Base-by-base conservation (phyloP, 2,797 vertebrate genomes). In the Bucorvus abyssinicus region DNA sequence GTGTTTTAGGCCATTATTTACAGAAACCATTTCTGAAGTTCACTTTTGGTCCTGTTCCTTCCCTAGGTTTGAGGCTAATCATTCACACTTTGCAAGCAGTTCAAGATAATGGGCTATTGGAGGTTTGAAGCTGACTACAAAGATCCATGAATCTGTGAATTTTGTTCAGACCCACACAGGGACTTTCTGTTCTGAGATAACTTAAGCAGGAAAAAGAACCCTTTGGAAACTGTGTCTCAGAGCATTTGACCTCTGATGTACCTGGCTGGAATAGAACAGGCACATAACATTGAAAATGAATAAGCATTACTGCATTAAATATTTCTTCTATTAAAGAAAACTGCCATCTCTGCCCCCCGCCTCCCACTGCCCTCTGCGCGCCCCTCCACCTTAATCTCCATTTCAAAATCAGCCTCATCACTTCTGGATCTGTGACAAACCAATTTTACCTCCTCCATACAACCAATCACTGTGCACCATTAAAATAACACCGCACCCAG, bases 351-450 rank as follows among this genome's bases (percentile, higher is more conserved):
- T 45, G 55, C 61, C 60, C 69, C 81, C n/a, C 45, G 20, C 22
- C 22, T n/a, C n/a, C n/a, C n/a, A n/a, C n/a, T n/a, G n/a, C n/a
- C n/a, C n/a, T n/a, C n/a, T n/a, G n/a, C n/a, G n/a, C n/a, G n/a
- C n/a, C n/a, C n/a, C n/a, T n/a, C n/a, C n/a, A n/a, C n/a, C n/a
- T n/a, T n/a, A 84, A 89, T 93, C 87, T 91, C 84, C 69, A 77
- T 92, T 84, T 95, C 76, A 87, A 85, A 91, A 93, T 77, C 76
- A 89, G 61, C 34, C 92, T 91, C 85, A 96, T 93, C 79, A 89
- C 76, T 91, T 88, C 76, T 95, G 89, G 76, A 87, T 87, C 82
- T 90, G 70, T 86, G 91, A 92, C 92, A 97, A 94, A 91, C 84
- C 65, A 73, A 91, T 94, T 92, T 89, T 92, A 65, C 78, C 92